Evolutionary conservation across 1,140 invertebrate species (phyloP).

Genomic region (Parasteatoda tepidariorum): DNA sequence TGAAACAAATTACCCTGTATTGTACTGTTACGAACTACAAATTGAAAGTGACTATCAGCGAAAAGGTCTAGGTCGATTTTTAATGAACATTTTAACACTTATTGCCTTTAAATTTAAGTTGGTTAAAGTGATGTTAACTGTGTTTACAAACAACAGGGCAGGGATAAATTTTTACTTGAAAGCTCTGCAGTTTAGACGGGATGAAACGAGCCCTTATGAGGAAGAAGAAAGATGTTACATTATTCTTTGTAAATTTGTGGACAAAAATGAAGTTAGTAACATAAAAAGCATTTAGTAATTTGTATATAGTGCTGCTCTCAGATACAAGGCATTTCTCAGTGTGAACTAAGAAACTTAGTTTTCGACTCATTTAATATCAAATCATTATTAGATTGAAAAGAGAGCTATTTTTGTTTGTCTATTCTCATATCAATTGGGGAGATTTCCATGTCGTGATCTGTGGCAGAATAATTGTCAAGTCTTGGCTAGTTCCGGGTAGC

Average conservation of each 20-base stretch:
- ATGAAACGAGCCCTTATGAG: slow-evolving; percentile 59
- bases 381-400: no score
- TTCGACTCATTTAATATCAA: no score
- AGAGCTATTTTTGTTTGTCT: no score
- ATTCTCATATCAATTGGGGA: no score
- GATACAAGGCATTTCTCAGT: no score
- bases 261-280: slow-evolving; percentile 21
- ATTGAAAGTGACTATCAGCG: slow-evolving; percentile 53
- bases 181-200: slow-evolving; percentile 52
- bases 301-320: no score
- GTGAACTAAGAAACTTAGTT: no score
- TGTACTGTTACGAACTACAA: slow-evolving; percentile 65
- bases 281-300: not conserved
- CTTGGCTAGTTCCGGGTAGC: no score
- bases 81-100: slow-evolving; percentile 61
- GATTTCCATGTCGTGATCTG: no score
- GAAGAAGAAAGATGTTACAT: slow-evolving; percentile 58
- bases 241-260: slow-evolving; percentile 50
- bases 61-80: slow-evolving; percentile 61
- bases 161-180: slow-evolving; percentile 68
- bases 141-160: slow-evolving; percentile 69
- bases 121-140: slow-evolving; percentile 70
- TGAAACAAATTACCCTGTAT: slow-evolving; percentile 57
- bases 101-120: slow-evolving; percentile 67
- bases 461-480: no score